These are phyloP conservation scores for Chaetodon auriga DNA, from an alignment of 2,113 vertebrate species.

Conservation along the genomic window DNA sequence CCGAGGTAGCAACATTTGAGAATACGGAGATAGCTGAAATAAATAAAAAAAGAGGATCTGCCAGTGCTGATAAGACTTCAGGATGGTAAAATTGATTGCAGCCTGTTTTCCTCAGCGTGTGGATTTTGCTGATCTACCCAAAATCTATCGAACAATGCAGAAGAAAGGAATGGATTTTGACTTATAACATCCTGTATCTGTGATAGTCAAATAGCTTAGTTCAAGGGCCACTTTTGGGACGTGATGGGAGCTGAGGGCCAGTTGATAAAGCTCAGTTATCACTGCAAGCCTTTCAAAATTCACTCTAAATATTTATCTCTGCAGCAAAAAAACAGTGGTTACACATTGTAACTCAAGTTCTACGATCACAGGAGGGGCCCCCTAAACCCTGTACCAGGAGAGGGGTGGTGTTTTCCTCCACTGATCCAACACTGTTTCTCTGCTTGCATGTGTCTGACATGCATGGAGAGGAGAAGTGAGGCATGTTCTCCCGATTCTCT, in stretches of 20 bases:
- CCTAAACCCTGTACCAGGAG: background rate
- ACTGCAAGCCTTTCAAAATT: background rate
- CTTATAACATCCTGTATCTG: conserved; percentile 40
- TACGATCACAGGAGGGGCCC: background rate
- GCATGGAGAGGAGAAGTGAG: conserved; percentile 13
- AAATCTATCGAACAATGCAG: conserved; percentile 38
- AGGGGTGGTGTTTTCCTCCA: background rate
- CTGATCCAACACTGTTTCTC: conserved; percentile 9
- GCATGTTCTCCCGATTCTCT: conserved; percentile 21
- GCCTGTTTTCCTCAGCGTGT: conserved; percentile 59
- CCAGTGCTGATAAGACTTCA: conserved; percentile 74
- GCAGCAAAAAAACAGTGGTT: background rate
- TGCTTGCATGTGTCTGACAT: background rate
- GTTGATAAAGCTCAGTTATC: conserved; percentile 39
- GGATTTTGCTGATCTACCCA: conserved; percentile 69
- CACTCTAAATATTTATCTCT: conserved; percentile 4
- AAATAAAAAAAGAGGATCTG: conserved; percentile 71
- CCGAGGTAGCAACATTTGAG: conserved; percentile 66
- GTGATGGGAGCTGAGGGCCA: conserved; percentile 31
- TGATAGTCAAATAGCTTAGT: conserved; percentile 44
- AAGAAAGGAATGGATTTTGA: conserved; percentile 37
- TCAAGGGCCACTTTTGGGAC: conserved; percentile 57
- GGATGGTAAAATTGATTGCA: conserved; percentile 77
- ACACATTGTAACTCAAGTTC: background rate
- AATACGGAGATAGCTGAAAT: conserved; percentile 67